Evolutionary conservation across 37 sponge, comb jelly and placozoan species (phyloP).

Genomic region (Halichondria panicea): DNA sequence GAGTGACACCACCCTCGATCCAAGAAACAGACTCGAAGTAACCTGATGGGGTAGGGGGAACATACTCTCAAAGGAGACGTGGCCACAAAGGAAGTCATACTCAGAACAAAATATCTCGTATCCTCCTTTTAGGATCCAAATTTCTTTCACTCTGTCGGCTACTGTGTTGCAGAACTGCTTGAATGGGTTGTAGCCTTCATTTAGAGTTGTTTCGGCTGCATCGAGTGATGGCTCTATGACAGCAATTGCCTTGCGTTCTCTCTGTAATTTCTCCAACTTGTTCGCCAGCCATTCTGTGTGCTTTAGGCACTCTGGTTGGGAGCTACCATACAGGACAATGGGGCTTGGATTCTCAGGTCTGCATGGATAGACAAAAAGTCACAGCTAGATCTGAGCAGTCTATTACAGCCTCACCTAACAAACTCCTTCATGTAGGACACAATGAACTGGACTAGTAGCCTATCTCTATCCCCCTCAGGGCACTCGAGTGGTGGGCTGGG

Average conservation of each 20-base stretch:
- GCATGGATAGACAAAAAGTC: neutral
- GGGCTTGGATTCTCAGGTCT: constrained; percentile 75
- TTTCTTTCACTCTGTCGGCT: constrained; percentile 42
- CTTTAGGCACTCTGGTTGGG: neutral
- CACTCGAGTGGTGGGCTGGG: constrained; percentile 31
- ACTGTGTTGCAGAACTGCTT: constrained; percentile 64
- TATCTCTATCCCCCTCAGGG: constrained; percentile 45
- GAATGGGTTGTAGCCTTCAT: constrained; percentile 42
- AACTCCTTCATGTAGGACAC: constrained; percentile 26
- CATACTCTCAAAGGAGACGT: constrained; percentile 38
- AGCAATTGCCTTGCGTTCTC: constrained; percentile 17
- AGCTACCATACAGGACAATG: constrained; percentile 65
- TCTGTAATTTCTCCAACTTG: constrained; percentile 33
- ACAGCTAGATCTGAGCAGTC: neutral
- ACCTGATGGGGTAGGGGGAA: constrained; percentile 68
- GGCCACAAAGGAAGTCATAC: constrained; percentile 66
- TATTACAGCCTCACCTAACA: neutral
- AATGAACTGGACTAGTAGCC: constrained; percentile 33
- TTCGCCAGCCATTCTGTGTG: constrained; percentile 59
- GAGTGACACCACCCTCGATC: constrained; percentile 49
- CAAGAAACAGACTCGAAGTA: constrained; percentile 44
- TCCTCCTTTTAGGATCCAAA: constrained; percentile 67
- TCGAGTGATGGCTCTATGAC: neutral
- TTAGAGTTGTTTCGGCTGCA: neutral
- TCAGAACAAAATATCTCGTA: constrained; percentile 41